These are phyloP conservation scores for Amphilophus citrinellus DNA, from an alignment of 2,113 vertebrate genomes.

Conservation along the genomic window DNA sequence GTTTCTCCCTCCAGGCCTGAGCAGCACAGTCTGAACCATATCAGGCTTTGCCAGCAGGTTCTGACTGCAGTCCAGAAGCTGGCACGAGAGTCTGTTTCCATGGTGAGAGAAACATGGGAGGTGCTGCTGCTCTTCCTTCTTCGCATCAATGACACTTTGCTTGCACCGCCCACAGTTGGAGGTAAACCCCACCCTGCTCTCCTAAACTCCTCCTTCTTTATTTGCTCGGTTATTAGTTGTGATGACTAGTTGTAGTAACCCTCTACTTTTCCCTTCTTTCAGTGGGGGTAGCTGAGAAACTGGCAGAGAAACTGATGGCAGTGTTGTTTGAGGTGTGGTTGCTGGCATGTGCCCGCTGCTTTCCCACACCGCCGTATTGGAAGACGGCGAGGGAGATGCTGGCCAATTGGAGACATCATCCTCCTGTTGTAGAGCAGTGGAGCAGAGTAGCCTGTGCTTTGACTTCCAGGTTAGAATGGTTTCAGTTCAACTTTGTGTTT, in stretches of 20 bases:
- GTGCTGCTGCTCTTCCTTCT: constrained; percentile 94
- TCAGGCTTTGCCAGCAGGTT: constrained; percentile 93
- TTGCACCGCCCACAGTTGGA: constrained; percentile 92
- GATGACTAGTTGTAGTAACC: neutral
- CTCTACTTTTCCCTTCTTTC: constrained; percentile 17
- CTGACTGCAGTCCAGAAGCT: constrained; percentile 94
- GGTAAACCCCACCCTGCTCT: constrained; percentile 72
- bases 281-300: constrained; percentile 95
- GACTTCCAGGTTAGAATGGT: constrained; percentile 87
- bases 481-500: neutral
- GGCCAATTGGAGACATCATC: constrained; percentile 97
- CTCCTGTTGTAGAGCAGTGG: constrained; percentile 98
- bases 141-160: constrained; percentile 93
- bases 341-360: constrained; percentile 91
- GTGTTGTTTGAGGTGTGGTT: constrained; percentile 98
- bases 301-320: constrained; percentile 93
- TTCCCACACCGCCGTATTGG: constrained; percentile 96
- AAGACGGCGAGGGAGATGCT: constrained; percentile 97
- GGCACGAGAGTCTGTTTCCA: constrained; percentile 90
- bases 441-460: constrained; percentile 95
- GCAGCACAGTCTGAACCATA: constrained; percentile 90
- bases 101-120: constrained; percentile 98
- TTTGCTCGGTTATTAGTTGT: neutral
- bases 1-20: constrained; percentile 79
- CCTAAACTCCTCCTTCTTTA: neutral